Evolutionary conservation across 2,888 invertebrate species (phyloP), one percentile per base, ranked within the genome.

Genomic region (Leptinotarsa rubiginosa): DNA sequence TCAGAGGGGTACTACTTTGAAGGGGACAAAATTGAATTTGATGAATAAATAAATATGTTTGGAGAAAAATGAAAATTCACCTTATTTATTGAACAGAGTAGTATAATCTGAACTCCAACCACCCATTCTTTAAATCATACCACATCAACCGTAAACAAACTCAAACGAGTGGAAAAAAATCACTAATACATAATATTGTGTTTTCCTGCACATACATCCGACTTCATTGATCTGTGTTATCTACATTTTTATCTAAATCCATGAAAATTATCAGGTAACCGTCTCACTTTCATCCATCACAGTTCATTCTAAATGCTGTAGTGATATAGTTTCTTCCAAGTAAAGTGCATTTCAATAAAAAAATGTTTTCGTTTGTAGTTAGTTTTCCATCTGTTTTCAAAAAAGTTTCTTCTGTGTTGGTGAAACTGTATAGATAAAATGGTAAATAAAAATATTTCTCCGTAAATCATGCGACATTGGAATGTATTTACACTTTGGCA

Each of bases 261-360:
- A n/a, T 54, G 54, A 41, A 22, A 54, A 54, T 67, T 67, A 67
- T 67, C 66, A 67, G 66, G 22, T 22, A 56, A 22, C 56, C 15
- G 56, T 56, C 22, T 22, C 20, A 22, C 13, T 56, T 22, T 56
- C 56, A 22, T 56, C 4, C 22, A 56, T 56, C 12, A 20, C 12
- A 56, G 56, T 56, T 56, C 16, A 56, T 56, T 56, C 12, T 15
- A 15, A 22, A 56, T 22, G 13, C 1, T 25, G 22, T 15, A 15
- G 12, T 10, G 1, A 52, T 52, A 4, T 56, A 22, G 56, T 20
- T 56, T 56, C 15, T 15, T 56, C 13, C 22, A 13, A 20, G 20
- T 65, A 13, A 47, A 65, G n/a, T 47, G 49, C 4, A 22, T 22
- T 56, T 56, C 13, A 22, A 16, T 65, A 0, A 13, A 41, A 41